Conservation (phyloP, 1,140 invertebrate genomes). For the Temnothorax longispinosus region DNA sequence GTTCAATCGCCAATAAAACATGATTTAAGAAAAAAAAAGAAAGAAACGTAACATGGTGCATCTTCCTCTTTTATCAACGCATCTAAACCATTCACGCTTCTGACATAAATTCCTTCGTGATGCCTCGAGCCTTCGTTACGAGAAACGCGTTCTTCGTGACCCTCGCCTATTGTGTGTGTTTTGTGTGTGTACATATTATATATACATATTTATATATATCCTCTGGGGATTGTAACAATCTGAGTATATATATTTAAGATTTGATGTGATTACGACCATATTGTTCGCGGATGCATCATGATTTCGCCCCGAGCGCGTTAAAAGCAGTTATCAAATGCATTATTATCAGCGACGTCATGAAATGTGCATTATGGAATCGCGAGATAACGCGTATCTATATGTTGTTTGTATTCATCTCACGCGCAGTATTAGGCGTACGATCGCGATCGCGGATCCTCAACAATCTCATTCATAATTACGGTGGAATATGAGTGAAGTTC, state of each 20-base stretch:
- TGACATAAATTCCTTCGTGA: conserved; percentile 35
- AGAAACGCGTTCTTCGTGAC: neutral
- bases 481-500: too few relatives aligned
- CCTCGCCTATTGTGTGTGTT: neutral
- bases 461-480: neutral
- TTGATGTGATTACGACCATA: neutral
- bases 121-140: neutral
- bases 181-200: neutral
- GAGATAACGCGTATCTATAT: neutral
- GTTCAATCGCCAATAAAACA: neutral
- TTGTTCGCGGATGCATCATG: conserved; percentile 14
- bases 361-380: neutral
- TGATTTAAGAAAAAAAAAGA: neutral
- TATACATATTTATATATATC: neutral
- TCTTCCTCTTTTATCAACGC: conserved; percentile 13
- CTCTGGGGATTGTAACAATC: neutral
- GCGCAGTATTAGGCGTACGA: conserved; percentile 30
- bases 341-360: conserved; percentile 8
- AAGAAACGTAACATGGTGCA: neutral
- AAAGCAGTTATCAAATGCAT: neutral
- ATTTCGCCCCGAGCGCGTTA: neutral
- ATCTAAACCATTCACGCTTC: neutral
- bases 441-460: neutral
- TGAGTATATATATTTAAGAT: neutral
- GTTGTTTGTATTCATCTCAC: conserved; percentile 24